Conservation (phyloP, 1,140 invertebrate genomes). For the Dendrolimus punctatus region DNA sequence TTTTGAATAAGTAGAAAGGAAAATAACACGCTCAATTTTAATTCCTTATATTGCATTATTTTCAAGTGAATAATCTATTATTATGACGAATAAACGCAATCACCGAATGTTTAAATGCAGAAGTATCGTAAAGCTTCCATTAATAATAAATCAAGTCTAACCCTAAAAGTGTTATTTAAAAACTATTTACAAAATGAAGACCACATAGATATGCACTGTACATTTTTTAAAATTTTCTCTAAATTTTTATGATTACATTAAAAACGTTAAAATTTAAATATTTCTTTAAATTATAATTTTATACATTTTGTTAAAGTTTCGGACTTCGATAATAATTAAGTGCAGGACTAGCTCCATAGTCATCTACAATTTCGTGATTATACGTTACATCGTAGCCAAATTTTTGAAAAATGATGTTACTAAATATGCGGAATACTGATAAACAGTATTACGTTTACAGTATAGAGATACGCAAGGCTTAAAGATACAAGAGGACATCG, state of each 20-base stretch:
- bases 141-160: slow-evolving; percentile 18
- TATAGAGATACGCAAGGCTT: too few relatives aligned
- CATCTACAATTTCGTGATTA: too few relatives aligned
- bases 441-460: too few relatives aligned
- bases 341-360: slow-evolving; percentile 34
- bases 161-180: slow-evolving; percentile 21
- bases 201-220: slow-evolving; percentile 59
- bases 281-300: too few relatives aligned
- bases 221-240: slow-evolving; percentile 28
- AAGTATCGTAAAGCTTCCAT: slow-evolving; percentile 33
- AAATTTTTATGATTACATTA: slow-evolving; percentile 8
- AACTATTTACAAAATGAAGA: slow-evolving; percentile 61
- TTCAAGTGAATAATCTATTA: slow-evolving; percentile 38
- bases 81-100: slow-evolving; percentile 31
- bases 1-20: too few relatives aligned
- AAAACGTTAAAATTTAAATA: slow-evolving; percentile 5
- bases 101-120: slow-evolving; percentile 40
- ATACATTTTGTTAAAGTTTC: slow-evolving; percentile 2
- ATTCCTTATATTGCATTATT: slow-evolving; percentile 5
- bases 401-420: too few relatives aligned
- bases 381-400: too few relatives aligned
- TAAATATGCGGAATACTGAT: too few relatives aligned
- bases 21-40: too few relatives aligned
- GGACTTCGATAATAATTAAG: slow-evolving; percentile 20
- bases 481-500: too few relatives aligned